Conservation (phyloP, 2,888 invertebrate genomes). For the Ormyrus labotus region DNA sequence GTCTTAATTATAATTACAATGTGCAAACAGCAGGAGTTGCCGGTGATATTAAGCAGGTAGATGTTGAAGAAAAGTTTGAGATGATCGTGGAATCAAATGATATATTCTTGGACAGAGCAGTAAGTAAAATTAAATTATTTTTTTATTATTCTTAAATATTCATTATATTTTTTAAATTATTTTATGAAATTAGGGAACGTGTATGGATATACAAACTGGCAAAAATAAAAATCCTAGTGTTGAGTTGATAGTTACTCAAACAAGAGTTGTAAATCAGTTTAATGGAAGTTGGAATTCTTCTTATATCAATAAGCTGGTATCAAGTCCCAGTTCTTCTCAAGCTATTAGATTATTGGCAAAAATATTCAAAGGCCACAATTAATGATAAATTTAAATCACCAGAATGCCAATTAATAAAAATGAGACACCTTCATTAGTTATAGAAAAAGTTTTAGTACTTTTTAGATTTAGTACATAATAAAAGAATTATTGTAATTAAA, state of each 20-base stretch:
- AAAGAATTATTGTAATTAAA: too few relatives aligned
- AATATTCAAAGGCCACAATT: conserved; percentile 90
- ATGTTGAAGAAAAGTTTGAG: conserved; percentile 84
- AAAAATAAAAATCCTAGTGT: conserved; percentile 78
- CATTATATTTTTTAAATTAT: conserved; percentile 10
- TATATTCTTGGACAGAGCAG: conserved; percentile 87
- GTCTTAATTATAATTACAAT: neutral
- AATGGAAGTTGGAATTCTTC: conserved; percentile 81
- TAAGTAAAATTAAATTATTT: conserved; percentile 74
- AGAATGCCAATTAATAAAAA: conserved; percentile 78
- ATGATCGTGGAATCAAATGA: conserved; percentile 90
- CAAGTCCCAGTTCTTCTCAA: conserved; percentile 51
- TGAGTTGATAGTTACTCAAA: conserved; percentile 76
- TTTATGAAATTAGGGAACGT: conserved; percentile 67
- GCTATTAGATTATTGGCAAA: conserved; percentile 80
- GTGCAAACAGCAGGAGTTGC: conserved; percentile 78
- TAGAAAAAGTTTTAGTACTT: conserved; percentile 78
- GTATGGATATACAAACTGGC: conserved; percentile 83
- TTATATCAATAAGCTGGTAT: conserved; percentile 8
- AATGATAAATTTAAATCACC: conserved; percentile 82
- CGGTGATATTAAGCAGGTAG: conserved; percentile 78
- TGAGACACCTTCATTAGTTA: conserved; percentile 82
- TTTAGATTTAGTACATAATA: too few relatives aligned
- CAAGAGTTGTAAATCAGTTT: conserved; percentile 72
- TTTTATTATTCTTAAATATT: neutral